phyloP scores from a whole-genome alignment of 1,140 invertebrate genomes.

The Drosophila elegans region DNA sequence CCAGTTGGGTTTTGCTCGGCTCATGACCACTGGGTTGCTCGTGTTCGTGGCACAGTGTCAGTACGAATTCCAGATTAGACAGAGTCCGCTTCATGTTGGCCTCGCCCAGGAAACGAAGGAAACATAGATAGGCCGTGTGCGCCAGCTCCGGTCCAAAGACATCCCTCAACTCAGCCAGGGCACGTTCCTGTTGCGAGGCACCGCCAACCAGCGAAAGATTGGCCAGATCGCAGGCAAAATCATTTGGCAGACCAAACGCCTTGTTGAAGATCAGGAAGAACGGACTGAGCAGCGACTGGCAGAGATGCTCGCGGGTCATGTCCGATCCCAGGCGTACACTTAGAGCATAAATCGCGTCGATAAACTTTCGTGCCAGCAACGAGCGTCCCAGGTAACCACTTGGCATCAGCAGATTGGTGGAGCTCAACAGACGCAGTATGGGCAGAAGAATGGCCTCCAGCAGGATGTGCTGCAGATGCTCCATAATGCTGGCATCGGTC shows the following conservation, averaged over 20 bases:
- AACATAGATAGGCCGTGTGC: conserved; percentile 92
- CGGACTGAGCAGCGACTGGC: conserved; percentile 88
- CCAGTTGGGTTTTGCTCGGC: conserved; percentile 9
- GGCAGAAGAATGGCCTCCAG: conserved; percentile 92
- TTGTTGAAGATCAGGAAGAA: conserved; percentile 96
- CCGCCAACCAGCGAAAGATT: conserved; percentile 46
- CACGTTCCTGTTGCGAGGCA: conserved; percentile 84
- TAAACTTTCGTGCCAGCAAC: conserved; percentile 91
- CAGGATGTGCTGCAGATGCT: conserved; percentile 91
- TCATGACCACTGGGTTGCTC: conserved; percentile 84
- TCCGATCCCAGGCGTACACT: conserved; percentile 92
- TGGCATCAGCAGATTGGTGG: conserved; percentile 91
- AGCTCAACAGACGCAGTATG: conserved; percentile 89
- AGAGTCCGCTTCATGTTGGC: conserved; percentile 89
- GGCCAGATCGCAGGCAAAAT: conserved; percentile 78
- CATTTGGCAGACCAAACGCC: conserved; percentile 89
- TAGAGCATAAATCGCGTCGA: conserved; percentile 92
- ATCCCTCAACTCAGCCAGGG: conserved; percentile 91
- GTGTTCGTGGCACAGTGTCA: conserved; percentile 90
- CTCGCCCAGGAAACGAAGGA: conserved; percentile 91
- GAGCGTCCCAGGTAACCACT: conserved; percentile 90
- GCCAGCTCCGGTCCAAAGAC: conserved; percentile 94
- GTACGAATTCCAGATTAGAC: conserved; percentile 91
- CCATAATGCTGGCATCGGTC: conserved; percentile 94
- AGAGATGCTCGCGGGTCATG: conserved; percentile 92